These are phyloP conservation scores for Eristalinus aeneus DNA, from an alignment of 2,888 invertebrate genomes.

Conservation along the genomic window DNA sequence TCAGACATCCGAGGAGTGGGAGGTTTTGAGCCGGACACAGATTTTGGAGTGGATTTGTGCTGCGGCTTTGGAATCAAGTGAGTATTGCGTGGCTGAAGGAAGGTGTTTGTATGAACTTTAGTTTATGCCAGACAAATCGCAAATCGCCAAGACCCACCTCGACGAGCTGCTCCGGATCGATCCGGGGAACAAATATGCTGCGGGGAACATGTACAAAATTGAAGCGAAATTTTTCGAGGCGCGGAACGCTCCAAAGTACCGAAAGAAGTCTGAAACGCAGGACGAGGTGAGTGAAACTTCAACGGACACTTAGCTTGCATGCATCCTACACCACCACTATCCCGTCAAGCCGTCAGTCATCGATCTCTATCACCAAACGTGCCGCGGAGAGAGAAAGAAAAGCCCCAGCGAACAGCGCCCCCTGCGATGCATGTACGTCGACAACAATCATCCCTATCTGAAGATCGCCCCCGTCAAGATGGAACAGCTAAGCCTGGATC, in stretches of 20 bases:
- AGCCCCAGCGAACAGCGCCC: constrained; percentile 75
- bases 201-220: background rate
- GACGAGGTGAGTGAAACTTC: background rate
- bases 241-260: background rate
- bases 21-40: constrained; percentile 84
- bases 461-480: constrained; percentile 79
- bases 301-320: background rate
- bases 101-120: background rate
- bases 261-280: background rate
- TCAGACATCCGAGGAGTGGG: constrained; percentile 84
- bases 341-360: background rate
- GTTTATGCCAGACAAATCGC: background rate
- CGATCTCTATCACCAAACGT: constrained; percentile 70
- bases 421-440: constrained; percentile 73
- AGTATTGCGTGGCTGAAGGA: background rate
- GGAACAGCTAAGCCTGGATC: constrained; percentile 81
- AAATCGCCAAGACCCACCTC: background rate
- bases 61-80: constrained; percentile 81
- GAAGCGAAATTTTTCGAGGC: background rate
- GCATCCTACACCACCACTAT: background rate
- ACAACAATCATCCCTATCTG: constrained; percentile 74
- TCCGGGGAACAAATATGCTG: background rate
- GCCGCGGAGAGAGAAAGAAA: constrained; percentile 81
- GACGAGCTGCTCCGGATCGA: background rate
- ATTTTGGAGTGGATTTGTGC: constrained; percentile 96